Evolutionary conservation across 1,140 invertebrate genomes (phyloP), one percentile per base, ranked within the genome.

Genomic region (Drosophila mauritiana): DNA sequence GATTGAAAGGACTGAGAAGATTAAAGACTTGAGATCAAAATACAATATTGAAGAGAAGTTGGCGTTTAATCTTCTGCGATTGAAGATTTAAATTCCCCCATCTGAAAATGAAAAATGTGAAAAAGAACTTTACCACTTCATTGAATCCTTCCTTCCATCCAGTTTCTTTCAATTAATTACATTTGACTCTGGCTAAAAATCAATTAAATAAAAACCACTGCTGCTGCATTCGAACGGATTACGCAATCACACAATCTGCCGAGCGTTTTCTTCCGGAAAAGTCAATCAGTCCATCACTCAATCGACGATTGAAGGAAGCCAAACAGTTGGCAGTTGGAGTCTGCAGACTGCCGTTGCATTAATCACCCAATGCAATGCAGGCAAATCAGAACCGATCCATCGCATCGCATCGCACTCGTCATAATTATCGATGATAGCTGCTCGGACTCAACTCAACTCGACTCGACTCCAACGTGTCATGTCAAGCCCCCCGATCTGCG

Each of bases 241-340:
- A 77, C 69, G 73, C 74, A 77, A 77, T 77, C 73, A 76, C 73
- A 76, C 34, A 40, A 39, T 56, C 57, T 69, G 40, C 37, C 43
- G 27, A 69, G 58, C 69, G 51, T 53, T 69, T 48, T 69, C 64
- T 70, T 70, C 79, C 83, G 83, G 83, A 78, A 79, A 86, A 81
- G 74, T 75, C 82, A 81, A 86, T 86, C 82, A 55, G 57, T 68
- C 64, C 64, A 68, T 68, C 64, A 68, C 36, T 67, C 63, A 67
- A 67, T 67, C 63, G 69, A 49, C 36, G 15, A 37, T n/a, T 52
- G 59, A 43, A 55, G 61, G 73, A 25, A 49, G 45, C 54, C 53
- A 36, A 61, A 61, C 56, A 79, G 56, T 73, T 73, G 76, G 78
- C 20, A 8, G n/a, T n/a, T n/a, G n/a, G 17, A 17, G 34, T 22